phyloP scores from a whole-genome alignment of 2,113 vertebrate species.

The Perca flavescens region DNA sequence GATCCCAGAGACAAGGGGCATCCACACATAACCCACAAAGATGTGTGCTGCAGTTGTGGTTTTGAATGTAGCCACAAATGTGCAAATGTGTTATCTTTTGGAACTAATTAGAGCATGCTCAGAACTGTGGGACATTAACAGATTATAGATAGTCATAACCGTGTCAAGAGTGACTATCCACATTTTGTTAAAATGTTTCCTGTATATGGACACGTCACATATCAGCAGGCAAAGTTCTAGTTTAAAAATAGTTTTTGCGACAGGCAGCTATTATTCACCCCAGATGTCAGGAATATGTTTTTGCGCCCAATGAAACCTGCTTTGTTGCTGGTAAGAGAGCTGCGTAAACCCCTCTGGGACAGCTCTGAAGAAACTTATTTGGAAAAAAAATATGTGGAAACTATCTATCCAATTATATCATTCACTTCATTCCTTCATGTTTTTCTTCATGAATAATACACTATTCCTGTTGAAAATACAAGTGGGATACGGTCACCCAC shows the following conservation, averaged over 20 bases:
- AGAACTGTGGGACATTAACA: not conserved
- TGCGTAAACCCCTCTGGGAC: not conserved
- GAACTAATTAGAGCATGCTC: not conserved
- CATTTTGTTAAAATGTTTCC: conserved; percentile 25
- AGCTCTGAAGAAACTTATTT: not conserved
- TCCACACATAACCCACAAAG: not conserved
- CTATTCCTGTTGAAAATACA: conserved; percentile 41
- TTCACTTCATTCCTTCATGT: conserved; percentile 15
- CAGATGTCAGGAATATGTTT: conserved; percentile 62
- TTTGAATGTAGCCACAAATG: conserved; percentile 2
- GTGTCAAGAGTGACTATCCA: not conserved
- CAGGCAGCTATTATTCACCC: conserved; percentile 45
- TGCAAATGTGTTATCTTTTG: conserved; percentile 4
- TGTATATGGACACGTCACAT: conserved; percentile 8
- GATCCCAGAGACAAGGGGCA: not conserved
- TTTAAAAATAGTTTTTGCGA: conserved; percentile 34
- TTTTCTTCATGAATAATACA: conserved; percentile 55
- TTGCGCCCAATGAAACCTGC: not conserved
- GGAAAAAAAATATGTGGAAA: not conserved
- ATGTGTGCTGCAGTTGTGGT: not conserved
- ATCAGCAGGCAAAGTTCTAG: conserved; percentile 16
- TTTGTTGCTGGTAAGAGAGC: not conserved
- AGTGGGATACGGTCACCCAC: conserved; percentile 17
- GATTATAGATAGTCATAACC: not conserved
- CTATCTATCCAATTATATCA: not conserved